phyloP scores from a whole-genome alignment of 2,797 vertebrate species.

The Phoxinus dragarum region DNA sequence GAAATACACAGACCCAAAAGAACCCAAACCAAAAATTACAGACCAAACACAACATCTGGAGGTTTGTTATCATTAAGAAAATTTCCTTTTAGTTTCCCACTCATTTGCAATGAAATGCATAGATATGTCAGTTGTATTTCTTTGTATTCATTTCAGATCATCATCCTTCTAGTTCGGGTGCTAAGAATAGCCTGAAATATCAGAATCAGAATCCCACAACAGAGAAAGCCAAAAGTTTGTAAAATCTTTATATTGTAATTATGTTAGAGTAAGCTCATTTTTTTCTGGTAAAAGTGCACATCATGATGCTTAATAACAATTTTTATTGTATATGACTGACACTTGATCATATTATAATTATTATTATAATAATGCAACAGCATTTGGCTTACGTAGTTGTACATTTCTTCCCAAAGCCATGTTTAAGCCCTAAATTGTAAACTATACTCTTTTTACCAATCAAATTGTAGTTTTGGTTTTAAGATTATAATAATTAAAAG shows the following conservation, averaged over 20 bases:
- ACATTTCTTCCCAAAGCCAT: background rate
- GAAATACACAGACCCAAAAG: background rate
- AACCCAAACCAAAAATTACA: background rate
- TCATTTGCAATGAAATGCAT: background rate
- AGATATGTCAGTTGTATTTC: background rate
- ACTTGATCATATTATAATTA: background rate
- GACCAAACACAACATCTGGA: background rate
- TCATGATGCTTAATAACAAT: too few species aligned
- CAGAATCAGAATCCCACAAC: constrained; percentile 46
- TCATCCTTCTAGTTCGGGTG: constrained; percentile 31
- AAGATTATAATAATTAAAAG: background rate
- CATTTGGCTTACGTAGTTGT: constrained; percentile 4
- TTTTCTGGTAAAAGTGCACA: background rate
- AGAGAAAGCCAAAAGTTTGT: constrained; percentile 50
- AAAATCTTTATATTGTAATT: background rate
- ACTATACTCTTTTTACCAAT: constrained; percentile 42
- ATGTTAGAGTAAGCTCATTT: background rate
- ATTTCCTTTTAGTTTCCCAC: background rate
- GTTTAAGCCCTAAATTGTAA: constrained; percentile 57
- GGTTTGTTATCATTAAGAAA: constrained; percentile 28
- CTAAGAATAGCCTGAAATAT: constrained; percentile 64
- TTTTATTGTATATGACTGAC: too few species aligned
- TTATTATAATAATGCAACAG: background rate
- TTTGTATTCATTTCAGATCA: constrained; percentile 56
- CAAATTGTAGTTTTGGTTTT: background rate